phyloP scores from a whole-genome alignment of 92 coral and sea anemone genomes.

The Micromussa lordhowensis region DNA sequence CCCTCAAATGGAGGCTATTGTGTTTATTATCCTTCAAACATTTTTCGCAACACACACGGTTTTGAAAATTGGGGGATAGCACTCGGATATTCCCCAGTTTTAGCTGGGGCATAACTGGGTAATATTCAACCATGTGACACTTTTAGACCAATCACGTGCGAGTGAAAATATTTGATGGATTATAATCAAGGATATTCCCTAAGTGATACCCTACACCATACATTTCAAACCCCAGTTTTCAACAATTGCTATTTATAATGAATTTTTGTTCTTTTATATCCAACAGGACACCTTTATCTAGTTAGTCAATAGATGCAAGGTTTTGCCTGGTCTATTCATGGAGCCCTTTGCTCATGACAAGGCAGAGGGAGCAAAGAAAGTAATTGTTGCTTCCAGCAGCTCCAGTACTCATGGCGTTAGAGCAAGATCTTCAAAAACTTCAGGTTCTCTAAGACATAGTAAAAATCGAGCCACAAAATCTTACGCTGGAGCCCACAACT shows the following conservation, averaged over 20 bases:
- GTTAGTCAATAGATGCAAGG: too few relatives aligned
- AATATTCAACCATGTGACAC: too few relatives aligned
- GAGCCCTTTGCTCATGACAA: conserved; percentile 35
- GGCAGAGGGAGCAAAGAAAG: conserved; percentile 46
- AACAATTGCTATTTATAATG: not conserved
- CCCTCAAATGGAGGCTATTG: too few relatives aligned
- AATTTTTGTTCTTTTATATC: not conserved
- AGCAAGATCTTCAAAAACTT: conserved; percentile 22
- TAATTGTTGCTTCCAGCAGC: conserved; percentile 9
- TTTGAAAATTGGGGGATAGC: too few relatives aligned
- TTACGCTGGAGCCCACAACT: not conserved
- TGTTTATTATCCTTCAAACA: too few relatives aligned
- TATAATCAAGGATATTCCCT: not conserved
- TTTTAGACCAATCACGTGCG: too few relatives aligned
- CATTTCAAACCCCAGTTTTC: not conserved
- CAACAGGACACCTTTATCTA: not conserved
- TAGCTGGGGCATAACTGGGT: too few relatives aligned
- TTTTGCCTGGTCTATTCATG: not conserved
- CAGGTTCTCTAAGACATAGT: conserved; percentile 9
- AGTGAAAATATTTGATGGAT: too few relatives aligned
- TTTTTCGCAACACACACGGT: too few relatives aligned
- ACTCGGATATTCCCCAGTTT: too few relatives aligned
- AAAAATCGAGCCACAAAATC: conserved; percentile 11
- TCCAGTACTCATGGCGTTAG: conserved; percentile 22
- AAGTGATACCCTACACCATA: not conserved